Conservation (phyloP, 2,113 vertebrate genomes). For the Psettodes erumei region DNA sequence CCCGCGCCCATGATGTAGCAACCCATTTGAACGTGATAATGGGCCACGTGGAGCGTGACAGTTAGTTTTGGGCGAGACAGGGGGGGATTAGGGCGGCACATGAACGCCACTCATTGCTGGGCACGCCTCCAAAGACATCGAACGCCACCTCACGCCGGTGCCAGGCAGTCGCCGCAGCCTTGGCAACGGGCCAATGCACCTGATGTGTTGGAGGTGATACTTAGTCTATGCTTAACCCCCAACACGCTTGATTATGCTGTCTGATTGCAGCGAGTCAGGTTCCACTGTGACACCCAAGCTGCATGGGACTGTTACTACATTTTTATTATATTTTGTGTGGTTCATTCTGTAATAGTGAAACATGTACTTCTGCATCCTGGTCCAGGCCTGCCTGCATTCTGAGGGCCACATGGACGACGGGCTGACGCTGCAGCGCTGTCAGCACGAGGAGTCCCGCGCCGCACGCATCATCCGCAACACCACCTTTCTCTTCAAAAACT, state of each 20-base stretch:
- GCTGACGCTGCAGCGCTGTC: constrained; percentile 93
- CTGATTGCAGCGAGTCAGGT: constrained; percentile 46
- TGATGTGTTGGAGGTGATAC: constrained; percentile 47
- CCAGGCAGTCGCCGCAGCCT: constrained; percentile 36
- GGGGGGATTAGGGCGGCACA: constrained; percentile 57
- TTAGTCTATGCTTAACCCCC: constrained; percentile 26
- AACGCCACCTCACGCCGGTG: constrained; percentile 27
- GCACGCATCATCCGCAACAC: constrained; percentile 96
- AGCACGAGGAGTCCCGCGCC: constrained; percentile 93
- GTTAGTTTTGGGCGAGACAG: constrained; percentile 61
- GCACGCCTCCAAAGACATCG: constrained; percentile 64
- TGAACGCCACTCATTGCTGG: constrained; percentile 49
- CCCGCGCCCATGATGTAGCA: constrained; percentile 6
- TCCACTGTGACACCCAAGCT: constrained; percentile 17
- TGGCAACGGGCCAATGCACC: constrained; percentile 51
- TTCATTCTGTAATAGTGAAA: not conserved
- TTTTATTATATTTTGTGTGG: no score
- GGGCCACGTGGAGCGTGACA: constrained; percentile 35
- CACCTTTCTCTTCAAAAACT: constrained; percentile 91
- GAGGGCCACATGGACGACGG: constrained; percentile 99
- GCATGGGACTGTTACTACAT: no score
- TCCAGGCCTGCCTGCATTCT: constrained; percentile 92
- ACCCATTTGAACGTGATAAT: constrained; percentile 68
- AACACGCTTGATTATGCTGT: not conserved
- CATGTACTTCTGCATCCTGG: constrained; percentile 7